A percentile compares a stretch with the other conserved stretches of the same genome.
phyloP scores from a whole-genome alignment of 2,113 vertebrate genomes.

The Pholis gunnellus region DNA sequence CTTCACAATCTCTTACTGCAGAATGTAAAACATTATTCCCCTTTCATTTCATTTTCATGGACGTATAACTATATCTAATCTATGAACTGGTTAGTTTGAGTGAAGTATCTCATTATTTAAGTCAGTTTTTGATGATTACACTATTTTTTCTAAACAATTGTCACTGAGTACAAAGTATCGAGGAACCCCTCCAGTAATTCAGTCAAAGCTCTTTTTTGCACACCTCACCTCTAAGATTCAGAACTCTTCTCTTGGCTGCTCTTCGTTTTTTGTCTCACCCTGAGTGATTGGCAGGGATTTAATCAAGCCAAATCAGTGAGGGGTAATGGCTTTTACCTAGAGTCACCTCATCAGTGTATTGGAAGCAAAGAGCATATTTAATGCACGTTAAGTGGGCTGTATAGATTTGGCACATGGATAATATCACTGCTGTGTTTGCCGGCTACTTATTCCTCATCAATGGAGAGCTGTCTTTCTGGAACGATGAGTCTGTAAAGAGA shows the following conservation, averaged over 20 bases:
- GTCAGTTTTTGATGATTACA: background rate
- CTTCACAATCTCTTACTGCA: background rate
- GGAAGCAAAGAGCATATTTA: conserved; percentile 6
- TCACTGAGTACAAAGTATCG: background rate
- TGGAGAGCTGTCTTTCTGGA: conserved; percentile 27
- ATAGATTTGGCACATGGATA: conserved; percentile 7
- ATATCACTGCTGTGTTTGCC: conserved; percentile 19
- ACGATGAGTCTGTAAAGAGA: conserved; percentile 24
- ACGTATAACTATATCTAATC: background rate
- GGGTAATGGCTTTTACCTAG: conserved; percentile 53
- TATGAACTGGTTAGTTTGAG: background rate
- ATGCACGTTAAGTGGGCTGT: conserved; percentile 25
- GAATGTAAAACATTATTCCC: background rate
- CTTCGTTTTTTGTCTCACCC: conserved; percentile 12
- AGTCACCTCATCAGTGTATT: conserved; percentile 46
- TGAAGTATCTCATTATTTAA: background rate
- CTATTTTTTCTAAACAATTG: background rate
- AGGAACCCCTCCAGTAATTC: conserved; percentile 17
- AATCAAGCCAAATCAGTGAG: conserved; percentile 46
- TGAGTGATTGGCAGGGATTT: conserved; percentile 27
- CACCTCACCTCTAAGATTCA: conserved; percentile 20
- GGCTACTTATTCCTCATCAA: conserved; percentile 41
- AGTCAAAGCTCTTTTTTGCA: conserved; percentile 15
- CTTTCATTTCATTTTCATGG: background rate
- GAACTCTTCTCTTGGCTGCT: conserved; percentile 14